phyloP scores from a whole-genome alignment of 2,888 invertebrate genomes.

The Eurytoma adleriae region DNA sequence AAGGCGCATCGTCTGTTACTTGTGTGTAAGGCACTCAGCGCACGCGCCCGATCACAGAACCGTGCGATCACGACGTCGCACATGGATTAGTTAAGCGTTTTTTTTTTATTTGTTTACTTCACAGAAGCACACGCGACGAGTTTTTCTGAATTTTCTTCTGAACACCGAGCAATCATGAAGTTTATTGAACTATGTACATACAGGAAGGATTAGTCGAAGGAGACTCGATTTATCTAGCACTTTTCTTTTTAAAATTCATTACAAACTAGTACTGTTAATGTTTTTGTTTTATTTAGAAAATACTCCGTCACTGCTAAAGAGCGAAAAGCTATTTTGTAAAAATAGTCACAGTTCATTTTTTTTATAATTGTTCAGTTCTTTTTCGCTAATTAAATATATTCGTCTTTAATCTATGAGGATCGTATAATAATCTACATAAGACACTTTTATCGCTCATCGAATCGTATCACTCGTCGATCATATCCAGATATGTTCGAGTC shows the following conservation, averaged over 20 bases:
- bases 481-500: constrained; percentile 14
- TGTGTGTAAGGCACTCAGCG: constrained; percentile 49
- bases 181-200: constrained; percentile 44
- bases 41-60: constrained; percentile 55
- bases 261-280: constrained; percentile 8
- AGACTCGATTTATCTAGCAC: constrained; percentile 19
- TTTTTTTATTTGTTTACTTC: constrained; percentile 43
- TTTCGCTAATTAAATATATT: constrained; percentile 39
- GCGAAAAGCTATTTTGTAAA: constrained; percentile 46
- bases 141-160: constrained; percentile 30
- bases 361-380: constrained; percentile 47
- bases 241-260: constrained; percentile 24
- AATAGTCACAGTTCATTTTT: constrained; percentile 41
- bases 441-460: background rate
- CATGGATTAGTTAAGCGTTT: constrained; percentile 50
- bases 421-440: constrained; percentile 15
- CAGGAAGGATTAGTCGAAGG: constrained; percentile 32
- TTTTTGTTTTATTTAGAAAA: constrained; percentile 32
- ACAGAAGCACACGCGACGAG: constrained; percentile 51
- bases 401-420: constrained; percentile 14
- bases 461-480: background rate
- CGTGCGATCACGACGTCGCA: constrained; percentile 43
- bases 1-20: constrained; percentile 13
- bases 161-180: constrained; percentile 34
- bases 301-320: constrained; percentile 18